Percentiles rank a stretch among this genome's conserved stretches.
Evolutionary conservation across 2,113 vertebrate species (phyloP).

Genomic region (Felis chaus): DNA sequence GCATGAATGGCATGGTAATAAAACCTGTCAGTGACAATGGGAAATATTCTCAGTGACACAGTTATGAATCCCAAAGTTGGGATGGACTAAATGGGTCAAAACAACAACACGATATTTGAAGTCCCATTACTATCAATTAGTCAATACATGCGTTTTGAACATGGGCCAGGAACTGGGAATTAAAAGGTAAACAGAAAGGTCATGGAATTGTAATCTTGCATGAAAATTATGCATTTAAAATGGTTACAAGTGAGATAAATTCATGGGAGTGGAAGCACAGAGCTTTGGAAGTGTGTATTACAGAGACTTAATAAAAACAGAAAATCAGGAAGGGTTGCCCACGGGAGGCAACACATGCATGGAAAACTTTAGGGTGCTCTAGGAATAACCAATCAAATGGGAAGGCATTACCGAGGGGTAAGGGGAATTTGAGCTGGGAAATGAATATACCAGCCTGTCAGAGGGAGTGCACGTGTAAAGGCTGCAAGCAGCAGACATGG

Average conservation of each 20-base stretch:
- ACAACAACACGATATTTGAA: background rate
- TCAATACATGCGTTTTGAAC: background rate
- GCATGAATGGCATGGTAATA: background rate
- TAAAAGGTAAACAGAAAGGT: background rate
- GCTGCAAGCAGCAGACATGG: background rate
- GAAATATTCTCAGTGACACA: background rate
- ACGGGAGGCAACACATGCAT: rapidly evolving
- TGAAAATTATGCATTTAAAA: background rate
- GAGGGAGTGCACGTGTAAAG: background rate
- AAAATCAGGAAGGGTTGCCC: background rate
- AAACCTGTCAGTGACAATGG: background rate
- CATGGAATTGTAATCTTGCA: background rate
- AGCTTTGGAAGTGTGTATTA: background rate
- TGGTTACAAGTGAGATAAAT: background rate
- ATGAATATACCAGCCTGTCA: background rate
- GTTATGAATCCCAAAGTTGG: background rate
- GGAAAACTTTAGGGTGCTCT: background rate
- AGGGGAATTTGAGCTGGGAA: background rate
- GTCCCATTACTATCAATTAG: background rate
- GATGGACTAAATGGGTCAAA: background rate
- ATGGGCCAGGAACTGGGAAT: background rate
- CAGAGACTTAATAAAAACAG: background rate
- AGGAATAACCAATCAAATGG: background rate
- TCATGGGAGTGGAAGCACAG: background rate
- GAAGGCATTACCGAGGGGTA: background rate